Conservation (phyloP, 2,113 vertebrate species). For the Indicator indicator region DNA sequence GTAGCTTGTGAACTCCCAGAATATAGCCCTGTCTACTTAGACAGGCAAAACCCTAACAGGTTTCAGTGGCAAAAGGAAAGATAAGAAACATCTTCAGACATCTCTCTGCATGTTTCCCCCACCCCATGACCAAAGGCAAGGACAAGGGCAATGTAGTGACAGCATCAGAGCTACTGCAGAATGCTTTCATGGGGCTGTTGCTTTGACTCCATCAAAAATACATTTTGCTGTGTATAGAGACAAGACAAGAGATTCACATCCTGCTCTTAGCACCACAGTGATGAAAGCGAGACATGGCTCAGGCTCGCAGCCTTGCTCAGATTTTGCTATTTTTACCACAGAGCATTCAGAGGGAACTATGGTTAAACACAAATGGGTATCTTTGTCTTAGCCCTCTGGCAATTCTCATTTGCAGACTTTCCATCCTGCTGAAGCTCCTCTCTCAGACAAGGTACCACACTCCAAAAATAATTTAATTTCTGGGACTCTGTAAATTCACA, state of each 20-base stretch:
- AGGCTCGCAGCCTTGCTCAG: neutral
- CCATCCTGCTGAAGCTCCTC: neutral
- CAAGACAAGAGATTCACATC: neutral
- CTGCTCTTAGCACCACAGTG: neutral
- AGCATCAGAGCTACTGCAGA: neutral
- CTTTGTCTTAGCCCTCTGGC: neutral
- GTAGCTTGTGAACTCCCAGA: neutral
- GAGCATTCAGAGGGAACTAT: neutral
- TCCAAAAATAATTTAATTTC: neutral
- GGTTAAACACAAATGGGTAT: conserved; percentile 13
- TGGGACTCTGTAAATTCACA: neutral
- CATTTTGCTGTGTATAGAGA: neutral
- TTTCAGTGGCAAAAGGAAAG: neutral
- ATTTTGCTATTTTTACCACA: conserved; percentile 37
- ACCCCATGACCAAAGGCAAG: accelerated
- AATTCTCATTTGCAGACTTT: neutral
- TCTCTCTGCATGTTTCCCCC: neutral
- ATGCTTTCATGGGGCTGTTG: neutral
- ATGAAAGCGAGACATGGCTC: neutral
- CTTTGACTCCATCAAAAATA: neutral
- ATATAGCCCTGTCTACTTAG: neutral
- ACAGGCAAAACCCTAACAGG: neutral
- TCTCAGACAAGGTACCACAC: neutral
- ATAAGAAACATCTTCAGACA: neutral
- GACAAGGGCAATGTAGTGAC: neutral